Conservation (phyloP, 2,113 vertebrate species). For the Platichthys flesus region DNA sequence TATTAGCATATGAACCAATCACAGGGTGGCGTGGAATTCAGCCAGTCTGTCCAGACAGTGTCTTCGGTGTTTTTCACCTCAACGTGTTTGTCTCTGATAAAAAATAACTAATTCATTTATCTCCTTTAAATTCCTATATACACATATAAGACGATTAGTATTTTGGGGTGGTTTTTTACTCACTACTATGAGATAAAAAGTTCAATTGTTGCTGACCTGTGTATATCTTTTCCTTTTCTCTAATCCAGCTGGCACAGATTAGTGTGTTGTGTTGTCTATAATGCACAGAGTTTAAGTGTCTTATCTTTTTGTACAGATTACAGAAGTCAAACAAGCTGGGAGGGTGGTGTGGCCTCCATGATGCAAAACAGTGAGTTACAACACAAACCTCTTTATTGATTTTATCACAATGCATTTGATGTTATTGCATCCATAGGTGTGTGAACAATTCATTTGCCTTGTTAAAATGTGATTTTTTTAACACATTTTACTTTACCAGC, state of each 20-base stretch:
- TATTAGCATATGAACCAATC: slow-evolving; percentile 34
- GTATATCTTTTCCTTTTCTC: background rate
- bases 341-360: slow-evolving; percentile 87
- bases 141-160: background rate
- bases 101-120: background rate
- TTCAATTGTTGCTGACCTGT: background rate
- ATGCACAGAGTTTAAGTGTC: slow-evolving; percentile 9
- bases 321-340: slow-evolving; percentile 90
- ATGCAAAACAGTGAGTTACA: slow-evolving; percentile 92
- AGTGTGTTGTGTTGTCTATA: background rate
- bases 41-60: slow-evolving; percentile 3
- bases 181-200: background rate
- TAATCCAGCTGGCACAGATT: background rate
- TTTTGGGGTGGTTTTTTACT: background rate
- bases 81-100: background rate
- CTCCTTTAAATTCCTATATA: background rate
- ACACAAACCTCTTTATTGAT: background rate
- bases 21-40: slow-evolving; percentile 10
- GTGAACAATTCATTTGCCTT: background rate
- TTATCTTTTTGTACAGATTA: slow-evolving; percentile 87
- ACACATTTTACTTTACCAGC: too few relatives aligned
- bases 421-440: background rate
- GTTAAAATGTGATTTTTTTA: too few relatives aligned
- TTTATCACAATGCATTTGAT: background rate
- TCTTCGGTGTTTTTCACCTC: background rate